Base-by-base conservation (phyloP, 2,888 invertebrate genomes). In the Lasioglossum vierecki region DNA sequence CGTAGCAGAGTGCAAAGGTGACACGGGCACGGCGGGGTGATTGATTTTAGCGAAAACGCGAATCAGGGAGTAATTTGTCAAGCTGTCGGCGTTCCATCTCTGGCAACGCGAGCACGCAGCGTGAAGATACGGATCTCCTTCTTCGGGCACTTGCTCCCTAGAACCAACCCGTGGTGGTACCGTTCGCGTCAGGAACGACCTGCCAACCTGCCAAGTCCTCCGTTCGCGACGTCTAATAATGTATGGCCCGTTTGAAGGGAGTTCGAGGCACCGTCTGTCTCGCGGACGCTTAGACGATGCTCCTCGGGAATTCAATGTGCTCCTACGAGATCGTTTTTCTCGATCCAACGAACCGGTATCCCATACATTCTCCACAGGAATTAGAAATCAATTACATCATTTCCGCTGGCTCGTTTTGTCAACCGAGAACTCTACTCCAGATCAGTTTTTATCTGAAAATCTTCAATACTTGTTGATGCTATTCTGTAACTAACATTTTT, bases 1-100 rank as follows among this genome's bases (percentile, higher is more conserved):
- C 72, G 81, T 72, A 76, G 85, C 88, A 85, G 87, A 87, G 90
- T 83, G 89, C 90, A 92, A 90, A 92, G 92, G 91, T 92, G 93
- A 93, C 92, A 91, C 88, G 89, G 88, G 87, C 86, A 91, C 89
- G 84, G 91, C 80, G 80, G 83, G 88, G 93, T 94, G 95, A 95
- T 95, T 95, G 94, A 95, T 95, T 94, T 93, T 92, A 93, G 93
- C 92, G 94, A 95, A 94, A 94, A 93, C 93, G 94, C 93, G 93
- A 94, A 94, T 94, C 94, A 93, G 92, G 90, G 92, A 91, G 93
- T 91, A 94, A 95, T 95, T 95, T 95, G 95, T 95, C 94, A 95
- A 94, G 91, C 94, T 95, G 95, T 95, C 94, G 93, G 89, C 95
- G 93, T 92, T 92, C 88, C 92, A 91, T 90, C 91, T 89, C 91